Evolutionary conservation across 2,888 invertebrate species (phyloP), one percentile per base, ranked within the genome.

Genomic region (Eremobia ochroleuca): DNA sequence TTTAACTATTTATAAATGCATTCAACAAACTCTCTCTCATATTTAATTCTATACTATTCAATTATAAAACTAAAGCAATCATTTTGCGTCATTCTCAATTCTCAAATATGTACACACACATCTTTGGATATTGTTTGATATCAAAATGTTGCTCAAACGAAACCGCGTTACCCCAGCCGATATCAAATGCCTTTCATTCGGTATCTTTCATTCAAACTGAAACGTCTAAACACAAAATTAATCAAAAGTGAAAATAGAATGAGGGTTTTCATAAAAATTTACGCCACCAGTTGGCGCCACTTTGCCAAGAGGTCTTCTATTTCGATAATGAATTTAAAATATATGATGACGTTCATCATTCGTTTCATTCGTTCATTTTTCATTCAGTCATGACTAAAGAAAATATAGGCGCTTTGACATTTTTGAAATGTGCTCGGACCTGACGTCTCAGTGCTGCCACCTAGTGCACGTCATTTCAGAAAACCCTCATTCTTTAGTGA

Each of bases 1-100:
- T 46, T 77, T 59, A 49, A 37, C 4, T 15, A 37, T 21, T 40
- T 52, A 69, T 80, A 80, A 80, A 80, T 80, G 80, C 82, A 80
- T 69, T 58, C 21, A 58, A n/a, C 0, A 55, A 46, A 28, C 13
- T 59, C 46, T 73, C 75, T 76, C 80, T 25, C 69, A 21, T 55
- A 61, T n/a, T 28, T 37, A 76, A 66, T 1, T 61, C 40, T 74
- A 69, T 21, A n/a, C 15, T 68, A 79, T n/a, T 65, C 0, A 77
- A 59, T 55, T 28, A 37, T 40, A 82, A n/a, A 65, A 68, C n/a
- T 59, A 76, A 69, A 65, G 46, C 65, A 69, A 69, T 61, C 0
- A 2, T 55, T 62, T 73, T n/a, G 28, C 8, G 13, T 37, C 79
- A 66, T 82, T 75, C 43, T 43, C 52, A 76, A 55, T 31, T 65